phyloP scores from a whole-genome alignment of 2,113 vertebrate genomes.

The Terrapene triunguis region DNA sequence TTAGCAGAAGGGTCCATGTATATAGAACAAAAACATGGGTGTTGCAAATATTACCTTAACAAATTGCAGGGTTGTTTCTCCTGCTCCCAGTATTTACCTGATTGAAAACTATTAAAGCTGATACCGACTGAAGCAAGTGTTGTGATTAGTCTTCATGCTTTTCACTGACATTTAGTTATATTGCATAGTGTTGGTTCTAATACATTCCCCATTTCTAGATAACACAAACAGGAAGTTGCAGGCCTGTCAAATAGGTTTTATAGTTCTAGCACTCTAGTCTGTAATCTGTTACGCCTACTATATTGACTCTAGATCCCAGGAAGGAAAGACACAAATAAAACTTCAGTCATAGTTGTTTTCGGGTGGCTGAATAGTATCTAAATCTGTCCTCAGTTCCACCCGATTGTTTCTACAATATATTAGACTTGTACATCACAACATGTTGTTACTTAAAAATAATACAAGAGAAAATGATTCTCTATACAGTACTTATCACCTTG shows the following conservation, averaged over 20 bases:
- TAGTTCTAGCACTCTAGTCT: neutral
- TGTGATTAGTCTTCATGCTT: neutral
- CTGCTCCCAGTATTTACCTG: neutral
- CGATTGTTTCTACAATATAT: neutral
- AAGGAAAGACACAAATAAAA: neutral
- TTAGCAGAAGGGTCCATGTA: neutral
- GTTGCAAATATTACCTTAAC: neutral
- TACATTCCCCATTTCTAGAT: neutral
- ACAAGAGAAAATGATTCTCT: neutral
- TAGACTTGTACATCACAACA: neutral
- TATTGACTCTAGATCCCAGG: neutral
- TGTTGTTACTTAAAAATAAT: neutral
- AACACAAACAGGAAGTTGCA: neutral
- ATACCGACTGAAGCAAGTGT: neutral
- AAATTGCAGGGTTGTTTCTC: neutral
- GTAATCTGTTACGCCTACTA: neutral
- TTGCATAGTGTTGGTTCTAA: neutral
- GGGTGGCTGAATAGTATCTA: neutral
- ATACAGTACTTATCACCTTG: fast-evolving
- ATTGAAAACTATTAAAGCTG: neutral
- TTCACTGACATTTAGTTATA: neutral
- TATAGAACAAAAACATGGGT: neutral
- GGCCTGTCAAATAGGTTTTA: neutral
- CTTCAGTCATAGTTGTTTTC: fast-evolving
- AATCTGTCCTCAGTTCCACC: neutral